Evolutionary conservation across 2,888 invertebrate genomes (phyloP).

Genomic region (Ophion ellenae): DNA sequence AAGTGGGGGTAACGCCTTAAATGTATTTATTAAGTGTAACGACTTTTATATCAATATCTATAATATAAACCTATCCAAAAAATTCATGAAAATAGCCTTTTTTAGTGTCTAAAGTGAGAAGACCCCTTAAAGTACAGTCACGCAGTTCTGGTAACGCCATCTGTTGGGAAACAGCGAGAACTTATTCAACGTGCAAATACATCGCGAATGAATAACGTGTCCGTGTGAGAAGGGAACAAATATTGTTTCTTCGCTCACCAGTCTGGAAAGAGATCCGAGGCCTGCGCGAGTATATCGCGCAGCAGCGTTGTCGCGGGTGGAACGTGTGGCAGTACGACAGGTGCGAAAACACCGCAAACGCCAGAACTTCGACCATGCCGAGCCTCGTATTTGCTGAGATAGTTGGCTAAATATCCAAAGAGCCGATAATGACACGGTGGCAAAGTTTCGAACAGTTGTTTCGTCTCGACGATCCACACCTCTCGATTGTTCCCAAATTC

Average conservation of each 20-base stretch:
- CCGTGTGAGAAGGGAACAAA: neutral
- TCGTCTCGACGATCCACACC: conserved; percentile 78
- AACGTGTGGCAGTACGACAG: conserved; percentile 81
- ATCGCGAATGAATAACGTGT: neutral
- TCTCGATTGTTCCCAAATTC: conserved; percentile 76
- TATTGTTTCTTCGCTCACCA: conserved; percentile 75
- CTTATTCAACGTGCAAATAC: too few species aligned
- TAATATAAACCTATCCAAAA: too few species aligned
- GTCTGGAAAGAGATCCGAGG: conserved; percentile 78
- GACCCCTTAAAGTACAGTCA: too few species aligned
- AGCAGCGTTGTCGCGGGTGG: conserved; percentile 81
- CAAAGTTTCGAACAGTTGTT: conserved; percentile 77
- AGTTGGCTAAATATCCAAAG: conserved; percentile 80
- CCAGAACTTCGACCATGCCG: conserved; percentile 80
- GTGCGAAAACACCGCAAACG: conserved; percentile 81
- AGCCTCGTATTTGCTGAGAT: conserved; percentile 80
- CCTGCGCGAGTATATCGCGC: conserved; percentile 80
- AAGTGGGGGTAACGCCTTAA: too few species aligned
- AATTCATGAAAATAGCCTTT: too few species aligned
- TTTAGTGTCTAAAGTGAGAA: too few species aligned
- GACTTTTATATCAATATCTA: too few species aligned
- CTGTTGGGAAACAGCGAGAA: too few species aligned
- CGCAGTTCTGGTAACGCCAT: too few species aligned
- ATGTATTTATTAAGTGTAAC: too few species aligned
- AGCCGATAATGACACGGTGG: conserved; percentile 78